phyloP scores from a whole-genome alignment of 30 jellyfish, hydroid and myxozoan genomes.

The Nemopilema nomurai region DNA sequence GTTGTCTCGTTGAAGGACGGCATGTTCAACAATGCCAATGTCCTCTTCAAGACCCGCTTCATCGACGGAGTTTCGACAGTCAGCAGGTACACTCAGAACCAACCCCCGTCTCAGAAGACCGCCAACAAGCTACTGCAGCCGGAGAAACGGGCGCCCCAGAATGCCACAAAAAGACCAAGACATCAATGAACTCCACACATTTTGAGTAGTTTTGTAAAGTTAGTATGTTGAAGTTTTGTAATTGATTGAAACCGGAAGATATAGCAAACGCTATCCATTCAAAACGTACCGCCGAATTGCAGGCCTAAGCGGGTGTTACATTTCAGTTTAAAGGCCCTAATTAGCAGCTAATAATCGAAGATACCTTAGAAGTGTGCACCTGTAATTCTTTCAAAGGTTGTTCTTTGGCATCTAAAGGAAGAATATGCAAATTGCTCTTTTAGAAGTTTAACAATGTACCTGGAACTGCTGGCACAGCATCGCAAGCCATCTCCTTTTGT shows the following conservation, averaged over 20 bases:
- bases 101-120: slow-evolving; percentile 32
- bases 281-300: no score
- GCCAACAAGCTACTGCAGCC: slow-evolving; percentile 10
- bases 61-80: slow-evolving; percentile 98
- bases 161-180: slow-evolving; percentile 34
- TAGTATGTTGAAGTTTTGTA: neutral
- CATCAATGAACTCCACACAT: neutral
- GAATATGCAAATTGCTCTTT: no score
- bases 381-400: no score
- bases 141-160: slow-evolving; percentile 50
- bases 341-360: no score
- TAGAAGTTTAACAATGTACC: no score
- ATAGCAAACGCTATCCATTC: no score
- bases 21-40: slow-evolving; percentile 98
- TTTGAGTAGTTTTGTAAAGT: neutral
- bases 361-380: no score
- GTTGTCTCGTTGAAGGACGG: slow-evolving; percentile 99
- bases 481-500: no score
- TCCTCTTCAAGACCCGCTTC: slow-evolving; percentile 92
- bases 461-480: no score
- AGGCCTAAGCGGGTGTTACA: no score
- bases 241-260: neutral
- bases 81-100: slow-evolving; percentile 81
- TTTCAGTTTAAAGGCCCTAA: no score
- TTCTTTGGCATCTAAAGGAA: no score